Base-by-base conservation (phyloP, 2,888 invertebrate species). In the Cosmia trapezina region DNA sequence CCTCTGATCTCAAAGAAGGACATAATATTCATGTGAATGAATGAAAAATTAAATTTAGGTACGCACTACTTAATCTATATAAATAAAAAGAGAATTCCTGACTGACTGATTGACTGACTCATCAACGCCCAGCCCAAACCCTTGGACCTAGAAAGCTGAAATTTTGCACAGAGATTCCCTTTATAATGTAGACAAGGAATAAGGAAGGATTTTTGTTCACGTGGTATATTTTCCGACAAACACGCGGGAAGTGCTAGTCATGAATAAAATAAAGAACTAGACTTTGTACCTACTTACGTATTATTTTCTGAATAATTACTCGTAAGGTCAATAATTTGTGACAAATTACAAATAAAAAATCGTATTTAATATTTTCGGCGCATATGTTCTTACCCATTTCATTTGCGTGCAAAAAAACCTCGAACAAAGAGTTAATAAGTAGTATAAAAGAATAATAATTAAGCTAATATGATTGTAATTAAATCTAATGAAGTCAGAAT, bases 401-500 rank as follows among this genome's bases (percentile, higher is more conserved):
- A 68, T 45, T 76, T 28, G 56, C 41, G 5, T 28, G 14, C 14
- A 28, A 65, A 75, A 67, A 22, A 72, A 54, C 0, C 1, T 9
- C 3, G n/a, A 53, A 37, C 78, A 78, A 77, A 81, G 80, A 53
- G 41, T 71, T 83, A 70, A 80, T 69, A 83, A 85, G 87, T 87
- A n/a, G n/a, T n/a, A n/a, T 78, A 83, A 87, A 87, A 87, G 64
- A 76, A 28, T 28, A 3, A 87, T 65, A 76, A 67, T 63, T 83
- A 70, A 83, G 82, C 83, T 88, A 89, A 90, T 90, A 89, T 89
- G 89, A 91, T 88, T 86, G 88, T 92, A 93, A 92, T 93, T 91
- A 90, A 90, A 89, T 86, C 86, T 91, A 92, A 93, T 92, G 87
- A 89, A 87, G 87, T 78, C 81, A 76, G 87, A 87, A 92, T 87